Conservation (phyloP, 2,113 vertebrate genomes). For the Tretioscincus oriximinensis region DNA sequence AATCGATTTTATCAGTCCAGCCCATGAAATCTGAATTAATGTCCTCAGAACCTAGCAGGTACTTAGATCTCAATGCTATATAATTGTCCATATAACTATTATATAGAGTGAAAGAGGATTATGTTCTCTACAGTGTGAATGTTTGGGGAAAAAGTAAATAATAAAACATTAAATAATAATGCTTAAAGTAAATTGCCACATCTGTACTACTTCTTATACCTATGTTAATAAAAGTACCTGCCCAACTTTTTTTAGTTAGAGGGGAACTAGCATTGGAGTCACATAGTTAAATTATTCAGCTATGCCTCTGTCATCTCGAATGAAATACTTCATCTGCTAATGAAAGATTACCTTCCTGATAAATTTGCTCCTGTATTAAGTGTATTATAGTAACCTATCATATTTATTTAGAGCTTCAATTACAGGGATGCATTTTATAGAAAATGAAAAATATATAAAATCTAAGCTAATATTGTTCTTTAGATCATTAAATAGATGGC, state of each 20-base stretch:
- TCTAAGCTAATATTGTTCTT: neutral
- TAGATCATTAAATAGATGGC: neutral
- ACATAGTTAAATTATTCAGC: constrained; percentile 43
- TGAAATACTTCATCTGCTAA: constrained; percentile 35
- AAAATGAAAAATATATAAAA: neutral
- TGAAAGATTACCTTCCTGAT: neutral
- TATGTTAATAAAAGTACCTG: neutral
- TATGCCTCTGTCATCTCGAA: constrained; percentile 35
- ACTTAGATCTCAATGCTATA: constrained; percentile 4
- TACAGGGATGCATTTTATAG: neutral
- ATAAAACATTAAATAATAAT: no score
- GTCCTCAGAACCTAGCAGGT: constrained; percentile 43
- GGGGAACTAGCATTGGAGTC: constrained; percentile 23
- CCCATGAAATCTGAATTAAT: rapidly evolving
- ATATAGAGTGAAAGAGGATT: neutral
- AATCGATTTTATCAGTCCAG: neutral
- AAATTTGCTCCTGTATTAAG: neutral
- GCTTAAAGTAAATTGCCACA: neutral
- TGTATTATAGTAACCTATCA: neutral
- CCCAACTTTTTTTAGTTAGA: constrained; percentile 42
- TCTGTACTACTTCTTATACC: neutral
- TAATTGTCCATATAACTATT: no score
- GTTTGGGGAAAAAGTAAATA: neutral
- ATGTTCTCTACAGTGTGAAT: neutral
- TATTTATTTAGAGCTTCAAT: neutral